Percentiles rank a stretch among this genome's conserved stretches.
Evolutionary conservation across 2,888 invertebrate genomes (phyloP).

Genomic region (Reticulitermes lucifugus): DNA sequence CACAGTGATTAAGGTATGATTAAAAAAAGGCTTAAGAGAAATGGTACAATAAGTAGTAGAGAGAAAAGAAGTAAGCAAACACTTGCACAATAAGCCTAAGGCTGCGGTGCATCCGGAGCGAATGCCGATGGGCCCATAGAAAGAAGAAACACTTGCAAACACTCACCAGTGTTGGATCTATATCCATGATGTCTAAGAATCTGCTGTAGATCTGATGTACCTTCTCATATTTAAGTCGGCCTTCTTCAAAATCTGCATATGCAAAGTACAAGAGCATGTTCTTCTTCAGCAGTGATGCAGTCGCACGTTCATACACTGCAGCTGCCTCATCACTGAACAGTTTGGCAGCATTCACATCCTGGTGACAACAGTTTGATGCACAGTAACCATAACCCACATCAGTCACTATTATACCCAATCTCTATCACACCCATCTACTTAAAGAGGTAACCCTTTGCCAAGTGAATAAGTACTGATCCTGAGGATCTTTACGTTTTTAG

Average conservation of each 20-base stretch:
- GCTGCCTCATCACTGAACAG: constrained; percentile 95
- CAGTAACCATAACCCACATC: no score
- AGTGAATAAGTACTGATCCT: no score
- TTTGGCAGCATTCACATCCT: constrained; percentile 94
- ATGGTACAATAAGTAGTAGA: background rate
- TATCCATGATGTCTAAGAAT: constrained; percentile 87
- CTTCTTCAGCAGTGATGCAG: constrained; percentile 86
- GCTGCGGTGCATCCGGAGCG: no score
- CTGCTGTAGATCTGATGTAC: constrained; percentile 96
- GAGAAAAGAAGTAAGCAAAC: background rate
- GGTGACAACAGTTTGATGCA: constrained; percentile 50
- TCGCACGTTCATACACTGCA: constrained; percentile 94
- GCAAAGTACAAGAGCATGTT: constrained; percentile 97
- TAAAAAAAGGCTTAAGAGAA: background rate
- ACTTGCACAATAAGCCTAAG: background rate
- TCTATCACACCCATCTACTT: no score
- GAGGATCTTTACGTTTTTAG: no score
- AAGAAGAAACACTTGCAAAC: background rate
- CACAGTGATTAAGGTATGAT: background rate
- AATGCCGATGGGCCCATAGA: no score
- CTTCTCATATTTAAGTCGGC: constrained; percentile 94
- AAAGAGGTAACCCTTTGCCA: no score
- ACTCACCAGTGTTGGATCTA: constrained; percentile 93
- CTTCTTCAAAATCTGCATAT: constrained; percentile 98
- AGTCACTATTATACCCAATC: no score